Conservation (phyloP, 1,140 invertebrate genomes). For the Latrodectus geometricus region DNA sequence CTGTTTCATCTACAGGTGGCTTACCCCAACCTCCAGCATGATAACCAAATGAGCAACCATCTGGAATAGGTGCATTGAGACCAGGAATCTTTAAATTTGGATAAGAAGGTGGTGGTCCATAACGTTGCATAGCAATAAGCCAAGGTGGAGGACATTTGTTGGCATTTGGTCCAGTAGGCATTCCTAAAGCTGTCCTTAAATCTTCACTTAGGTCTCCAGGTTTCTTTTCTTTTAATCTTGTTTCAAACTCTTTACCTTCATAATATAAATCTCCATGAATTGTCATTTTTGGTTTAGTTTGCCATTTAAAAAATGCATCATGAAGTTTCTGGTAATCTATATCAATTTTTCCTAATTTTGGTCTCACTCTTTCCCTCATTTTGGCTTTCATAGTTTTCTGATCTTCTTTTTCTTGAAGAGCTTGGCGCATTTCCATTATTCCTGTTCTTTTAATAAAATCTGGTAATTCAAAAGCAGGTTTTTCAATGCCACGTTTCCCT, state of each 20-base stretch:
- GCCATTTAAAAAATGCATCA: slow-evolving; percentile 99
- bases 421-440: slow-evolving; percentile 99
- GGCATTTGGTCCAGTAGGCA: slow-evolving; percentile 90
- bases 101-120: slow-evolving; percentile 99
- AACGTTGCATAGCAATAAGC: slow-evolving; percentile 99
- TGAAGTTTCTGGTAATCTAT: slow-evolving; percentile 99
- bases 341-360: slow-evolving; percentile 99
- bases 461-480: slow-evolving; percentile 97
- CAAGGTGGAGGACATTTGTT: slow-evolving; percentile 92
- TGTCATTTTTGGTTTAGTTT: slow-evolving; percentile 98
- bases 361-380: slow-evolving; percentile 96
- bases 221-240: slow-evolving; percentile 97
- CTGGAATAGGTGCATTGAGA: slow-evolving; percentile 93
- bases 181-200: slow-evolving; percentile 93
- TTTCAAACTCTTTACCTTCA: slow-evolving; percentile 99
- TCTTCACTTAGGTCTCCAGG: slow-evolving; percentile 97
- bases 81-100: slow-evolving; percentile 97
- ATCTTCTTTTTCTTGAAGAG: slow-evolving; percentile 98
- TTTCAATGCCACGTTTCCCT: slow-evolving; percentile 98
- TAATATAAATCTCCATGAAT: slow-evolving; percentile 99
- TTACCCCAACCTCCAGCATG: slow-evolving; percentile 99
- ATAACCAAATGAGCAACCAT: slow-evolving; percentile 97
- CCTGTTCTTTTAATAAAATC: slow-evolving; percentile 99
- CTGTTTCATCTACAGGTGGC: slow-evolving; percentile 98
- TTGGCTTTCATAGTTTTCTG: slow-evolving; percentile 97